Evolutionary conservation across 2,113 vertebrate species (phyloP), one percentile per base, ranked within the genome.

Genomic region (Zootoca vivipara): DNA sequence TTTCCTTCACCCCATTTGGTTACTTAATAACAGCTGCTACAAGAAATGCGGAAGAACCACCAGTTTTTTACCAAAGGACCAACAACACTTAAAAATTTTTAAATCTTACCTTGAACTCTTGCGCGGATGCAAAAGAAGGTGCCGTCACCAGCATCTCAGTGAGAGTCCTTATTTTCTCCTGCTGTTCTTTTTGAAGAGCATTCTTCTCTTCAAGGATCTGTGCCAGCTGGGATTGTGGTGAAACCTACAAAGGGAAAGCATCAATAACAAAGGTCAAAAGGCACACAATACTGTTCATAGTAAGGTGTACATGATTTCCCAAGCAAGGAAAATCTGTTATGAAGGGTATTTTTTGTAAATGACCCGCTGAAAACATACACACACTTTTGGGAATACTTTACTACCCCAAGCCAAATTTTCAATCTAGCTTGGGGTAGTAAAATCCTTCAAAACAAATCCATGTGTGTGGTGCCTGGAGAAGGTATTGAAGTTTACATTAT

Each of bases 171-270:
- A 99, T 99, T 69, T 97, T 92, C 73, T 99, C 98, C 91, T 98
- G 94, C 33, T 98, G 98, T 2, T 99, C 98, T 93, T 97, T 97
- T 94, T 98, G 98, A 82, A 99, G 98, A 70, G 98, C 97, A 87
- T 98, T 97, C 89, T 99, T 99, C 90, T 99, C 99, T 85, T 98
- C 98, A 46, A 99, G 91, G 35, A 99, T 95, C 91, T 99, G 98
- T 5, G 97, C 96, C 42, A 99, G 64, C 1, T 97, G 97, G 30
- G 98, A 98, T 82, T 97, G 97, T 1, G 97, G 97, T 3, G 98
- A 98, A 79, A 99, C 98, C 99, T 99, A 4, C 56, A 35, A 24
- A 82, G 13, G 10, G 77, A 26, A 12, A 35, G 18, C 65, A 40
- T 18, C 5, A 52, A 64, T 0, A 1, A 16, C 26, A 1, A n/a